These are phyloP conservation scores for Telmatochromis sp. DNA, from an alignment of 2,113 vertebrate species.

Conservation along the genomic window DNA sequence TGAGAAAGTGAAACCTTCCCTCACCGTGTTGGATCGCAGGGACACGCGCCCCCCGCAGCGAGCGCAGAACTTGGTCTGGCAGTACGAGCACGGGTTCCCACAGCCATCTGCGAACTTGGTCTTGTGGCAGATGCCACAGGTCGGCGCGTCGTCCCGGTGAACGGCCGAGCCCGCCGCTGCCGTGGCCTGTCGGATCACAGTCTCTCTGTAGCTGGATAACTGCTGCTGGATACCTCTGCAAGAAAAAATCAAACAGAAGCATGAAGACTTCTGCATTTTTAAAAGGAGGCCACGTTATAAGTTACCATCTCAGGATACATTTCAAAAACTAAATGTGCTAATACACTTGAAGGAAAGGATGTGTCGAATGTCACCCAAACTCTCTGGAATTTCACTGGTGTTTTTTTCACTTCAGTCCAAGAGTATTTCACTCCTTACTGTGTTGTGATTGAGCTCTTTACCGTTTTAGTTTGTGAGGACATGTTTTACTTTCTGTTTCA, in stretches of 20 bases:
- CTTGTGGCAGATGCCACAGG: slow-evolving; percentile 96
- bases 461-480: neutral
- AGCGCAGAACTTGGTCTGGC: slow-evolving; percentile 97
- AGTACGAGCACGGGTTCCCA: slow-evolving; percentile 95
- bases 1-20: neutral
- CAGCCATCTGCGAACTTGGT: slow-evolving; percentile 98
- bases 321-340: neutral
- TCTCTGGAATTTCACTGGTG: neutral
- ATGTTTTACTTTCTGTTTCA: neutral
- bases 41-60: slow-evolving; percentile 94
- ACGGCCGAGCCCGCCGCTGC: slow-evolving; percentile 66
- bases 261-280: neutral
- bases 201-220: slow-evolving; percentile 94
- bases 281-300: neutral
- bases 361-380: neutral
- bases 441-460: neutral
- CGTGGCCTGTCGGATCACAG: slow-evolving; percentile 82
- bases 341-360: neutral
- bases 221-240: slow-evolving; percentile 93
- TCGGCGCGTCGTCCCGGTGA: slow-evolving; percentile 94
- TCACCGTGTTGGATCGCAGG: slow-evolving; percentile 90
- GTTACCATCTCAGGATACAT: neutral
- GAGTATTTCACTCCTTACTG: neutral
- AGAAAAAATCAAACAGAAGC: neutral
- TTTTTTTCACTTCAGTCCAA: neutral